Evolutionary conservation across 2,888 invertebrate genomes (phyloP).

Genomic region (Drosophila eohydei): DNA sequence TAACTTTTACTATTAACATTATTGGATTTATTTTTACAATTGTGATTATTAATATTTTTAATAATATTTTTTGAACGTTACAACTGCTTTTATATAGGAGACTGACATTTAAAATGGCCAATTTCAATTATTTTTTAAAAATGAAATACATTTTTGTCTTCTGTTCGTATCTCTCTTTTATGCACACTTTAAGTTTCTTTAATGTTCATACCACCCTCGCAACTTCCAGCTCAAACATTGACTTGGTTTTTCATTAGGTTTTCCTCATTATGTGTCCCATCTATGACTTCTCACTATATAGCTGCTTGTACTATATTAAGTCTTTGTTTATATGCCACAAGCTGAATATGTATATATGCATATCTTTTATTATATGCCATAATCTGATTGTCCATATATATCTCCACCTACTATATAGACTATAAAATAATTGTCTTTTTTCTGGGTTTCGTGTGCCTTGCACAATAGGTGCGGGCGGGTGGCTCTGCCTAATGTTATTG

Average conservation of each 20-base stretch:
- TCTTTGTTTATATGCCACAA: constrained; percentile 5
- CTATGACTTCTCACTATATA: neutral
- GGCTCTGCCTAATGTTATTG: constrained; percentile 42
- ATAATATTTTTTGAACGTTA: no score
- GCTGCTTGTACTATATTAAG: constrained; percentile 1
- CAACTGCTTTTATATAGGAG: no score
- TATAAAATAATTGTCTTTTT: constrained; percentile 11
- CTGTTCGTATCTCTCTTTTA: neutral
- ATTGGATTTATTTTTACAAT: no score
- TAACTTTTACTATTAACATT: no score
- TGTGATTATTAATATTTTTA: no score
- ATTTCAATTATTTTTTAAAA: no score
- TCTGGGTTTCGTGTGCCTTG: constrained; percentile 31
- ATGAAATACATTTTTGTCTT: neutral
- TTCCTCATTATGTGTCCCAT: neutral
- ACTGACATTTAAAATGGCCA: no score
- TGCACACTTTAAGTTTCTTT: neutral
- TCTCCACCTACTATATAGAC: neutral
- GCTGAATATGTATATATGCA: neutral
- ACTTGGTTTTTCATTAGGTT: neutral
- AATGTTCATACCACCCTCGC: neutral
- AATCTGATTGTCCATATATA: neutral
- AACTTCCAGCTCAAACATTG: neutral
- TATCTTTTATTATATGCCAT: neutral
- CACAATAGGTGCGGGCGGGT: constrained; percentile 47